Percentiles rank a stretch among this genome's conserved stretches.
These are phyloP conservation scores for Melitaea cinxia DNA, from an alignment of 1,140 invertebrate genomes.

Conservation along the genomic window DNA sequence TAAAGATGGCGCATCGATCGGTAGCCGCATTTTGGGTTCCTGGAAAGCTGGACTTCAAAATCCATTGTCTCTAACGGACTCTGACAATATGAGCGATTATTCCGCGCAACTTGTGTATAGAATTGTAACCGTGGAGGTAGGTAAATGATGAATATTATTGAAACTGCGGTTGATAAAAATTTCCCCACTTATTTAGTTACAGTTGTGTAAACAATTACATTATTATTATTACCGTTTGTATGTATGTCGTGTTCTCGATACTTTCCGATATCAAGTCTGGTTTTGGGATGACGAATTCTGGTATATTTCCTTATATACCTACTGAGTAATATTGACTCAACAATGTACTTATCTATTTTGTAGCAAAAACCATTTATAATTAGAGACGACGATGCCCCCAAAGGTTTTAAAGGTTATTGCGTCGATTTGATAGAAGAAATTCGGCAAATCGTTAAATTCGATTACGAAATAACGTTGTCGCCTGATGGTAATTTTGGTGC, in stretches of 20 bases:
- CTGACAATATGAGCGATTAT: slow-evolving; percentile 86
- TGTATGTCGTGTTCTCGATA: slow-evolving; percentile 11
- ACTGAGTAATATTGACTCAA: neutral
- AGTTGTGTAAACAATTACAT: slow-evolving; percentile 61
- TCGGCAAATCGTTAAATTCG: slow-evolving; percentile 90
- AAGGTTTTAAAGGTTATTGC: slow-evolving; percentile 94
- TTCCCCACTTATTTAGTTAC: slow-evolving; percentile 46
- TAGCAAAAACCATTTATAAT: slow-evolving; percentile 95
- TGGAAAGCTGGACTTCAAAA: slow-evolving; percentile 87
- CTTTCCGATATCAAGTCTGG: neutral
- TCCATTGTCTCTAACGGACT: slow-evolving; percentile 83
- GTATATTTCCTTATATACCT: neutral
- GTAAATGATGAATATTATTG: slow-evolving; percentile 55
- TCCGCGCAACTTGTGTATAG: slow-evolving; percentile 91
- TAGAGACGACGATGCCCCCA: slow-evolving; percentile 84
- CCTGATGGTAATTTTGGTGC: slow-evolving; percentile 91
- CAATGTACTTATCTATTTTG: too few species aligned
- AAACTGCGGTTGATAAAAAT: slow-evolving; percentile 45
- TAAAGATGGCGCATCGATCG: slow-evolving; percentile 85
- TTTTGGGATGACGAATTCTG: neutral
- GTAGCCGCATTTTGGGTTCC: slow-evolving; percentile 83
- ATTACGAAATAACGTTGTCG: slow-evolving; percentile 92
- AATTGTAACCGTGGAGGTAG: slow-evolving; percentile 88
- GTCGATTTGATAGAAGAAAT: slow-evolving; percentile 95
- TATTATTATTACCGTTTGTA: slow-evolving; percentile 46